phyloP scores from a whole-genome alignment of 2,888 invertebrate genomes.

The Microctonus aethiopoides region DNA sequence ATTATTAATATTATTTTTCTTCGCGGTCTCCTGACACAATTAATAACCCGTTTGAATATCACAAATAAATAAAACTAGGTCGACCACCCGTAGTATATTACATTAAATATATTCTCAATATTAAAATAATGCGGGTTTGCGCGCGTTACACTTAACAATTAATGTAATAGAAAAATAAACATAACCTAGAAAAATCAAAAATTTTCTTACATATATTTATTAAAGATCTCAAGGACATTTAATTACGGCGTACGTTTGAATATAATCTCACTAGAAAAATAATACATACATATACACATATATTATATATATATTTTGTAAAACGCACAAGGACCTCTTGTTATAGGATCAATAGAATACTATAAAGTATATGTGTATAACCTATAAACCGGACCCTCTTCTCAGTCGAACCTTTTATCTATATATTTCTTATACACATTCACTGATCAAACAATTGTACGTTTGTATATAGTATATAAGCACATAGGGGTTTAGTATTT shows the following conservation, averaged over 20 bases:
- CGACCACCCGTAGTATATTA: background rate
- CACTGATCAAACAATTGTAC: no score
- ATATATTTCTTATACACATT: background rate
- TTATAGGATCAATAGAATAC: conserved; percentile 16
- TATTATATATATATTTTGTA: background rate
- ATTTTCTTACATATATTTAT: background rate
- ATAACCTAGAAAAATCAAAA: background rate
- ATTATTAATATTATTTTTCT: background rate
- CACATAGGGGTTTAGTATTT: background rate
- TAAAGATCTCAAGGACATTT: background rate
- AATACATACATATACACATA: no score
- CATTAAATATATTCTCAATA: background rate
- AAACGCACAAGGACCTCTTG: conserved; percentile 35
- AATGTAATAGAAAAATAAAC: background rate
- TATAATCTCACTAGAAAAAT: no score
- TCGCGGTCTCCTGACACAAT: background rate
- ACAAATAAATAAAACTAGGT: conserved; percentile 1
- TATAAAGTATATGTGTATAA: no score
- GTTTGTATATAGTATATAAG: background rate
- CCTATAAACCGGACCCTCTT: background rate
- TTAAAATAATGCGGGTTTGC: conserved; percentile 7
- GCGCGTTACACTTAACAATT: background rate
- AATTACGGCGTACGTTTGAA: background rate
- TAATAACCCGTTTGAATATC: background rate
- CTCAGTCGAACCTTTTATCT: background rate